Percentiles rank a stretch among this genome's conserved stretches.
Evolutionary conservation across 2,113 vertebrate species (phyloP).

Genomic region (Dasyprocta punctata): DNA sequence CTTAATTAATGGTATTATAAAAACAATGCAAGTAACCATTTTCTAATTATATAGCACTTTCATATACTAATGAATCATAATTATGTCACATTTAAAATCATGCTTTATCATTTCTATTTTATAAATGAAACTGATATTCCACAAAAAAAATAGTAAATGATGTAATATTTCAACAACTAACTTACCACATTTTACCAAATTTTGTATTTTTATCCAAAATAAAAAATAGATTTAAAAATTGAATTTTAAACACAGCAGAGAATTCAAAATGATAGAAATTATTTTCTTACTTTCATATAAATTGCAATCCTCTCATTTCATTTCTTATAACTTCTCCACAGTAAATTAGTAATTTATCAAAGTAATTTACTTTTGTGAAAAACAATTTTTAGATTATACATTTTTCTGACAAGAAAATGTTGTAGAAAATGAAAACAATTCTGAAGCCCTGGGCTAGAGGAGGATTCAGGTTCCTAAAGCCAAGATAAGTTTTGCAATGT

Average conservation of each 20-base stretch:
- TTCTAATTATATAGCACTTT: neutral
- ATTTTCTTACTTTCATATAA: neutral
- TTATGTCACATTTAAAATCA: neutral
- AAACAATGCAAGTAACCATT: neutral
- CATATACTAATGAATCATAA: neutral
- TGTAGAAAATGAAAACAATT: constrained; percentile 48
- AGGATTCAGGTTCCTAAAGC: constrained; percentile 53
- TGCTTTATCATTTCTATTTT: neutral
- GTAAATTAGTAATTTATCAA: neutral
- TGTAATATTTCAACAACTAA: neutral
- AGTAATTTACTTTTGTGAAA: neutral
- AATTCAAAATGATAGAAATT: neutral
- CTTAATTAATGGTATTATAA: neutral
- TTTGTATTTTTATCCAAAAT: neutral
- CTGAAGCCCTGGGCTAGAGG: neutral
- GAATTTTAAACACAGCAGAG: neutral
- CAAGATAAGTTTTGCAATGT: constrained; percentile 22
- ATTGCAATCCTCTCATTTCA: neutral
- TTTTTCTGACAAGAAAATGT: constrained; percentile 40
- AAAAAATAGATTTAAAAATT: neutral
- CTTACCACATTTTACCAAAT: neutral
- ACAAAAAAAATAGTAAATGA: neutral
- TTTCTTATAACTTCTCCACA: neutral
- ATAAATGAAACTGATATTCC: neutral
- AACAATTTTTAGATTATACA: neutral